phyloP scores from a whole-genome alignment of 2,888 invertebrate genomes.

The Watsonalla binaria region DNA sequence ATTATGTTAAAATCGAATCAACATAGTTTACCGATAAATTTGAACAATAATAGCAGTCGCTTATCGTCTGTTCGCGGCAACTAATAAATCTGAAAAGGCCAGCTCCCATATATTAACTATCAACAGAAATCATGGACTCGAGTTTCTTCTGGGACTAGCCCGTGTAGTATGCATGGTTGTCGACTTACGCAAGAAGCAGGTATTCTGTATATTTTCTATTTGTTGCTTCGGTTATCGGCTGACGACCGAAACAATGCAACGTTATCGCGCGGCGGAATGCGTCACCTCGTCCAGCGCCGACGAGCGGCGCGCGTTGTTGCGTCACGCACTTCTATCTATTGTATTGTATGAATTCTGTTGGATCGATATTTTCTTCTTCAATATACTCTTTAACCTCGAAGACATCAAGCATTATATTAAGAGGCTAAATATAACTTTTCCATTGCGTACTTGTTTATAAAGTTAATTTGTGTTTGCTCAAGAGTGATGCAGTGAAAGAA shows the following conservation, averaged over 20 bases:
- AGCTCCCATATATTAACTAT: too few relatives aligned
- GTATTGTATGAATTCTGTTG: constrained; percentile 30
- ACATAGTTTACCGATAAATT: not conserved
- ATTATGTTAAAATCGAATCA: not conserved
- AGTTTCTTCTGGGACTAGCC: too few relatives aligned
- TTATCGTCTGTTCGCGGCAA: not conserved
- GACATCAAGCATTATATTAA: too few relatives aligned
- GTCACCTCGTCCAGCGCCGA: constrained; percentile 11
- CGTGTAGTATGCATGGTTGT: too few relatives aligned
- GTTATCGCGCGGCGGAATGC: constrained; percentile 25
- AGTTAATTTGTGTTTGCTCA: too few relatives aligned
- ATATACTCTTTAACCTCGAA: too few relatives aligned
- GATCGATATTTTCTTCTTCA: constrained; percentile 49
- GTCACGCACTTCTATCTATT: constrained; percentile 52
- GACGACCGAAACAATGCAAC: constrained; percentile 17
- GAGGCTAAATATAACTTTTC: too few relatives aligned
- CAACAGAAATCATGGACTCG: too few relatives aligned
- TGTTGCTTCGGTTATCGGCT: not conserved
- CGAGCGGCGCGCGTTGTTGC: constrained; percentile 29
- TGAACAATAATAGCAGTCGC: not conserved
- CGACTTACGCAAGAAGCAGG: too few relatives aligned
- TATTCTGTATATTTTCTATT: constrained; percentile 5
- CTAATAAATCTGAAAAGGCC: too few relatives aligned
- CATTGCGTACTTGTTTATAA: too few relatives aligned
- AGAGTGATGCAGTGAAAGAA: too few relatives aligned